Evolutionary conservation across 2,113 vertebrate species (phyloP).

Genomic region (Takifugu flavidus): DNA sequence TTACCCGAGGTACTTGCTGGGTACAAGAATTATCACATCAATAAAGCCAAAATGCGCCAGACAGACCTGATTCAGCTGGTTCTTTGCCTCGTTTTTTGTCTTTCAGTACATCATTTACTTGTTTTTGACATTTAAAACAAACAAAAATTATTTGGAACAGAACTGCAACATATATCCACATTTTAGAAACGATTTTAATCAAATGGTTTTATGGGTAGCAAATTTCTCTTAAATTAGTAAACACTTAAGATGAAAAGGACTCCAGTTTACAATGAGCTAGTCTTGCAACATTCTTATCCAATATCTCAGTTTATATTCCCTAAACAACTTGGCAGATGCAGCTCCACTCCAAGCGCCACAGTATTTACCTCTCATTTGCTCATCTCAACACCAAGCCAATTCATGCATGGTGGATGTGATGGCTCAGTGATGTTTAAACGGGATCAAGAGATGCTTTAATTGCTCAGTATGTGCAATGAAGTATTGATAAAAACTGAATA

Average conservation of each 20-base stretch:
- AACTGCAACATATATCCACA: neutral
- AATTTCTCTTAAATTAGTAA: too few species aligned
- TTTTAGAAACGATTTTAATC: too few species aligned
- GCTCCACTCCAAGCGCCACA: conserved; percentile 22
- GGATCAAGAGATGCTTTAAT: conserved; percentile 14
- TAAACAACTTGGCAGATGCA: conserved; percentile 57
- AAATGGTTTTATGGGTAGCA: too few species aligned
- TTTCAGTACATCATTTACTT: conserved; percentile 12
- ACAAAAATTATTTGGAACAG: neutral
- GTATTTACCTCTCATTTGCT: conserved; percentile 71
- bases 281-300: conserved; percentile 57
- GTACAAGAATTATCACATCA: conserved; percentile 65
- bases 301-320: conserved; percentile 58
- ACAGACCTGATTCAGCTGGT: conserved; percentile 41
- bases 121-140: conserved; percentile 1
- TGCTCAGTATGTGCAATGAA: conserved; percentile 3
- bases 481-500: conserved; percentile 6
- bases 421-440: neutral
- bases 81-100: conserved; percentile 16
- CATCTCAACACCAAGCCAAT: conserved; percentile 60
- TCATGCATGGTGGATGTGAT: conserved; percentile 26
- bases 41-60: conserved; percentile 43
- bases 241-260: too few species aligned
- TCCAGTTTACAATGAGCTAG: conserved; percentile 29
- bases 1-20: conserved; percentile 47